These are phyloP conservation scores for Nylanderia fulva DNA, from an alignment of 1,140 invertebrate genomes.

Conservation along the genomic window DNA sequence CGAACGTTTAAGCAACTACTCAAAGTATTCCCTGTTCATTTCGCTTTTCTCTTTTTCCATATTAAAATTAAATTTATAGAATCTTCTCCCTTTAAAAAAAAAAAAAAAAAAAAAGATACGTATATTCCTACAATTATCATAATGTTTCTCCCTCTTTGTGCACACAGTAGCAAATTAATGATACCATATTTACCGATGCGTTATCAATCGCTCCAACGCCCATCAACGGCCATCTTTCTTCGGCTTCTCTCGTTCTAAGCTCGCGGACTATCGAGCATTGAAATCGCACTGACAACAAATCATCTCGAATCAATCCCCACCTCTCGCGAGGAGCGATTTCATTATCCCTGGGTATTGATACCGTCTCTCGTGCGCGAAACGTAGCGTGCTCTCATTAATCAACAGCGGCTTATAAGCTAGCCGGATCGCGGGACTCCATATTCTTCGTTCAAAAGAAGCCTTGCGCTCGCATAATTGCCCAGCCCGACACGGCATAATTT, in stretches of 20 bases:
- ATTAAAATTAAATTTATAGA: constrained; percentile 1
- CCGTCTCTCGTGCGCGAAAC: constrained; percentile 33
- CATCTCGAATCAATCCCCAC: constrained; percentile 48
- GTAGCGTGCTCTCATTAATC: constrained; percentile 51
- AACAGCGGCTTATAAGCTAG: constrained; percentile 19
- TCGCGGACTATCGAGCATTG: constrained; percentile 3
- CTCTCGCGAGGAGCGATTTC: constrained; percentile 47
- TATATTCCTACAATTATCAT: background rate
- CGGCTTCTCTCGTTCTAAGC: background rate
- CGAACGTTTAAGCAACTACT: background rate
- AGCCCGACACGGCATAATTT: constrained; percentile 58
- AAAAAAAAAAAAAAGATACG: no score
- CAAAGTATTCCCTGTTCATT: background rate
- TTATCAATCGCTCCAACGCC: constrained; percentile 11
- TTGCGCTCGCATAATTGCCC: constrained; percentile 62
- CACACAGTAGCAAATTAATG: constrained; percentile 7
- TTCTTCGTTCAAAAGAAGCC: constrained; percentile 60
- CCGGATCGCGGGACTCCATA: constrained; percentile 48
- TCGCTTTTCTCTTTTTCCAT: background rate
- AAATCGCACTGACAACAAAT: constrained; percentile 50
- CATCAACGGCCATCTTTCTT: background rate
- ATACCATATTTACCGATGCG: constrained; percentile 10
- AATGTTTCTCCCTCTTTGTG: background rate
- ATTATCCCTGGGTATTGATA: constrained; percentile 54
- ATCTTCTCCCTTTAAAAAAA: background rate